These are phyloP conservation scores for Zonitis immaculata DNA, from an alignment of 2,888 invertebrate genomes.

Conservation along the genomic window DNA sequence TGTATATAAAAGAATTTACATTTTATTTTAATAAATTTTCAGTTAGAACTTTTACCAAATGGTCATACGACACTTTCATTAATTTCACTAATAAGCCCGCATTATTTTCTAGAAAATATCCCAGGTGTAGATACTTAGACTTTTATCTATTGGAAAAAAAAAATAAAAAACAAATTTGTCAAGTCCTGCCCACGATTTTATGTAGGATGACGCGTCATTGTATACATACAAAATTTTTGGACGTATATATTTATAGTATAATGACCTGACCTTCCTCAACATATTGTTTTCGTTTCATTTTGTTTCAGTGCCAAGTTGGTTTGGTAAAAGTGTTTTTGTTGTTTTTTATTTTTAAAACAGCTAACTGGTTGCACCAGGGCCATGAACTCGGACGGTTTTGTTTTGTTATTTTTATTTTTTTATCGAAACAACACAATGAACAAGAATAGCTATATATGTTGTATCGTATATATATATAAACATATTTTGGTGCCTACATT, in stretches of 20 bases:
- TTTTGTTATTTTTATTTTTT: conserved; percentile 17
- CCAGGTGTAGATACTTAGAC: not conserved
- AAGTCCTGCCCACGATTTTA: not conserved
- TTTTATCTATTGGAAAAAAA: not conserved
- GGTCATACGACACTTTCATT: too few species aligned
- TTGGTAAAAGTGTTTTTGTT: not conserved
- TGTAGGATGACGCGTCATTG: not conserved
- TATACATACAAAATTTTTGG: not conserved
- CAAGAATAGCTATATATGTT: too few species aligned
- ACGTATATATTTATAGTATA: not conserved
- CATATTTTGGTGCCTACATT: conserved; percentile 8
- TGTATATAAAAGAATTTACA: not conserved
- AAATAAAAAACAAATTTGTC: too few species aligned
- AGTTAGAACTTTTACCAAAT: too few species aligned
- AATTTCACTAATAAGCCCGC: not conserved
- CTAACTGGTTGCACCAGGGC: conserved; percentile 1
- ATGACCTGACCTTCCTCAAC: conserved; percentile 2
- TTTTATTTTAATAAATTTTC: too few species aligned
- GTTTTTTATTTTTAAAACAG: conserved; percentile 2
- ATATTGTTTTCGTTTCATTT: not conserved
- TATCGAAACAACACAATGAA: not conserved
- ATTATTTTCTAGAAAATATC: not conserved
- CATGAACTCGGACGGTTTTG: conserved; percentile 19
- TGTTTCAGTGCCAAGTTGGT: not conserved
- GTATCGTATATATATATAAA: conserved; percentile 7